These are phyloP conservation scores for Gnathonemus longibarbis DNA, from an alignment of 2,113 vertebrate species.

Conservation along the genomic window DNA sequence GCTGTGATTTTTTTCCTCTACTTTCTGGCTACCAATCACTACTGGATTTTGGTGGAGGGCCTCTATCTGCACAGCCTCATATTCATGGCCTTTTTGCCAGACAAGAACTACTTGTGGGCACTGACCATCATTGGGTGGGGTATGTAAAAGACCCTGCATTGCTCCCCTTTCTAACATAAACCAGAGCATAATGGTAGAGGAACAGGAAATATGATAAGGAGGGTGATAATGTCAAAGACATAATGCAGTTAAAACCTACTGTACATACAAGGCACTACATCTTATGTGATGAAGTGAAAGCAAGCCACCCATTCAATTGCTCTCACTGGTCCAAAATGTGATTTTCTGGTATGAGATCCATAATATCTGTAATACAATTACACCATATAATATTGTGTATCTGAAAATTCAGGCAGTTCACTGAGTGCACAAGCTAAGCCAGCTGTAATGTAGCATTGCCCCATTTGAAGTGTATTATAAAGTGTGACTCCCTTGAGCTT, in stretches of 20 bases:
- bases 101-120: conserved; percentile 80
- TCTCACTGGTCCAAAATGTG: background rate
- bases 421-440: background rate
- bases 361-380: background rate
- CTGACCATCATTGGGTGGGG: conserved; percentile 86
- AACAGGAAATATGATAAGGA: background rate
- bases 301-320: background rate
- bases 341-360: background rate
- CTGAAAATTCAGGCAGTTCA: background rate
- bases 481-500: background rate
- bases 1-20: conserved; percentile 83
- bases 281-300: background rate
- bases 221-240: background rate
- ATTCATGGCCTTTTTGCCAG: conserved; percentile 88
- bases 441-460: background rate
- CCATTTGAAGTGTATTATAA: background rate
- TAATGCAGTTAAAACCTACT: background rate
- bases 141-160: conserved; percentile 39
- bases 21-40: conserved; percentile 87
- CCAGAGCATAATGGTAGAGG: background rate
- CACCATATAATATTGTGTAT: background rate
- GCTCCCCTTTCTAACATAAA: background rate
- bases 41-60: conserved; percentile 89
- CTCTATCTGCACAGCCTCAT: conserved; percentile 85
- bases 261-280: background rate